Percentiles rank a stretch among this genome's conserved stretches.
Evolutionary conservation across 2,113 vertebrate species (phyloP).

Genomic region (Mustela nigripes): DNA sequence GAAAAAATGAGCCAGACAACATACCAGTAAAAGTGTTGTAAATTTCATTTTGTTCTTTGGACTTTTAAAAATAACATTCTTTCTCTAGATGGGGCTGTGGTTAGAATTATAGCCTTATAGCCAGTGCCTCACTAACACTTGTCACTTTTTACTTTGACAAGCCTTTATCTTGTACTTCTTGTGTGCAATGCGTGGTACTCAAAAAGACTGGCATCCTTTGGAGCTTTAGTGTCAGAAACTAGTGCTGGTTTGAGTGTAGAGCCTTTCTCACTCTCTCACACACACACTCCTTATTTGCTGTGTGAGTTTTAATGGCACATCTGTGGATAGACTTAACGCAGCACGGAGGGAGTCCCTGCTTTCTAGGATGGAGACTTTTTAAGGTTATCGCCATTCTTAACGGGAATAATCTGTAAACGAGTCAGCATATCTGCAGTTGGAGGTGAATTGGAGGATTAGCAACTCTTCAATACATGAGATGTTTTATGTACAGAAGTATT

Average conservation of each 20-base stretch:
- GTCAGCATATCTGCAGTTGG: conserved; percentile 9
- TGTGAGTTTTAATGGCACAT: not conserved
- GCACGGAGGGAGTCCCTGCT: not conserved
- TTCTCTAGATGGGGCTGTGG: not conserved
- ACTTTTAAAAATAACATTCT: conserved; percentile 53
- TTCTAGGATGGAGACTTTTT: conserved; percentile 18
- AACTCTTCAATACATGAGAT: conserved; percentile 40
- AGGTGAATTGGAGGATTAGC: conserved; percentile 64
- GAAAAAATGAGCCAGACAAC: conserved; percentile 41
- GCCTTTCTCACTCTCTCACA: not conserved
- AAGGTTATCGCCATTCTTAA: conserved; percentile 37
- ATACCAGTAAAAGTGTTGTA: not conserved
- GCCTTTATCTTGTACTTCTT: conserved; percentile 23
- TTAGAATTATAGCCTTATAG: not conserved
- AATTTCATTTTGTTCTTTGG: conserved; percentile 53
- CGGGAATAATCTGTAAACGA: not conserved
- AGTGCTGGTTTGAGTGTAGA: not conserved
- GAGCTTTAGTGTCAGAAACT: not conserved
- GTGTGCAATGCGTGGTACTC: not conserved
- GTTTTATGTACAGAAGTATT: conserved; percentile 62
- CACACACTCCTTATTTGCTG: not conserved
- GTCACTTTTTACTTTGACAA: not conserved
- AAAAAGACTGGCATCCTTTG: not conserved
- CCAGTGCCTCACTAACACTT: not conserved
- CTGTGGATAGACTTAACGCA: not conserved